phyloP scores from a whole-genome alignment of 2,113 vertebrate species.

The Lamprologus lemairii region DNA sequence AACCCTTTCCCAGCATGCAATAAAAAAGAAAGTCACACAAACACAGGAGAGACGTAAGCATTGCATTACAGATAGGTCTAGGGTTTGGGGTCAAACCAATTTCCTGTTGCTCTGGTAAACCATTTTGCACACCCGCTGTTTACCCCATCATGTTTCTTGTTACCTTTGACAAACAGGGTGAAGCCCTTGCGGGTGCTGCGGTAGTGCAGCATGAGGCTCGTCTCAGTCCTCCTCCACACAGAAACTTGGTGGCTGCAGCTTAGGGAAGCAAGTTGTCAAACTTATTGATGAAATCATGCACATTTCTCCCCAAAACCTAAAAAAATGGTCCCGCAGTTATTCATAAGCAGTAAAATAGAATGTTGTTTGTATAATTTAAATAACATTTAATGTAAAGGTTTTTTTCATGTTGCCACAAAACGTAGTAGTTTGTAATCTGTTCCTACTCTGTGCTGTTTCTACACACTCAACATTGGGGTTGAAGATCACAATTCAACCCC shows the following conservation, averaged over 20 bases:
- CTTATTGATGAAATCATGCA: constrained; percentile 75
- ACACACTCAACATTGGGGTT: neutral
- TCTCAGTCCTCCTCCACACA: constrained; percentile 74
- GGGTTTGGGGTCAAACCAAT: neutral
- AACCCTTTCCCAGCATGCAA: neutral
- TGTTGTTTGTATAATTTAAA: neutral
- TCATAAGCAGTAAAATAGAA: neutral
- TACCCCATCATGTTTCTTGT: neutral
- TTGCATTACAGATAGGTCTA: neutral
- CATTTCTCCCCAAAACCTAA: constrained; percentile 68
- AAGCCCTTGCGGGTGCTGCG: constrained; percentile 72
- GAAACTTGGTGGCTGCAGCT: constrained; percentile 72
- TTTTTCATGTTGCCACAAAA: neutral
- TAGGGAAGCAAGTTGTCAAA: constrained; percentile 73
- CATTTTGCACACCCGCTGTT: neutral
- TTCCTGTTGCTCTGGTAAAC: neutral
- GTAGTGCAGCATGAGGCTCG: constrained; percentile 69
- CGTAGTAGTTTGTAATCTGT: neutral
- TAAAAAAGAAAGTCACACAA: neutral
- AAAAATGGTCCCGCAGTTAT: neutral
- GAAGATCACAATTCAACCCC: neutral
- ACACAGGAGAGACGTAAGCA: neutral
- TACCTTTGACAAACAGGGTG: constrained; percentile 75
- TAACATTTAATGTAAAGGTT: neutral
- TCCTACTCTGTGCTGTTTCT: neutral